Percentiles rank a stretch among this genome's conserved stretches.
phyloP scores from a whole-genome alignment of 2,888 invertebrate genomes.

The Sacculina carcini region DNA sequence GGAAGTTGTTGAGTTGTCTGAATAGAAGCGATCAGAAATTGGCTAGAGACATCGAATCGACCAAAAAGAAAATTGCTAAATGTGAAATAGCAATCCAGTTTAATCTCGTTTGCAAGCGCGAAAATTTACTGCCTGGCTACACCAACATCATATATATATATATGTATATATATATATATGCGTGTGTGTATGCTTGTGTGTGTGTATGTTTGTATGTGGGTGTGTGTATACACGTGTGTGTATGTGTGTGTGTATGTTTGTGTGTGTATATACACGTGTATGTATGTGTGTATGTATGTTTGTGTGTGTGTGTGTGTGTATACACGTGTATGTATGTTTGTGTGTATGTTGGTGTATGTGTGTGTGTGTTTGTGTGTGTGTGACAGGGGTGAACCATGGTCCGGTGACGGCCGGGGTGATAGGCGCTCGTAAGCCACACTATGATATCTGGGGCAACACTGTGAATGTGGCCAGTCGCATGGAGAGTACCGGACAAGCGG shows the following conservation, averaged over 20 bases:
- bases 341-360: constrained; percentile 1
- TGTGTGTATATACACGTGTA: not conserved
- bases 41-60: too few species aligned
- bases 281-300: too few species aligned
- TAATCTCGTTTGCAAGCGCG: too few species aligned
- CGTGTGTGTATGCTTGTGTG: not conserved
- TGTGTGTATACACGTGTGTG: constrained; percentile 2
- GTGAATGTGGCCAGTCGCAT: constrained; percentile 91
- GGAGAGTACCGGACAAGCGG: constrained; percentile 92
- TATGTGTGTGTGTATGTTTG: constrained; percentile 4
- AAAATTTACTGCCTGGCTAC: too few species aligned
- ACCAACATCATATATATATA: constrained; percentile 6
- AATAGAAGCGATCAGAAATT: too few species aligned
- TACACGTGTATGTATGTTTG: not conserved
- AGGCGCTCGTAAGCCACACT: constrained; percentile 79
- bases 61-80: too few species aligned
- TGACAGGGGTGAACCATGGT: constrained; percentile 60
- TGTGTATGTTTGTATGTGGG: constrained; percentile 1
- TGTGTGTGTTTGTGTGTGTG: not conserved
- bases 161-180: constrained; percentile 5
- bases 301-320: not conserved
- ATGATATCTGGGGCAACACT: constrained; percentile 90
- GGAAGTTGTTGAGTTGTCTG: too few species aligned
- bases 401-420: constrained; percentile 88
- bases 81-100: too few species aligned